Percentiles rank a stretch among this genome's conserved stretches.
phyloP scores from a whole-genome alignment of 2,113 vertebrate genomes.

The Benitochromis conjunctus region DNA sequence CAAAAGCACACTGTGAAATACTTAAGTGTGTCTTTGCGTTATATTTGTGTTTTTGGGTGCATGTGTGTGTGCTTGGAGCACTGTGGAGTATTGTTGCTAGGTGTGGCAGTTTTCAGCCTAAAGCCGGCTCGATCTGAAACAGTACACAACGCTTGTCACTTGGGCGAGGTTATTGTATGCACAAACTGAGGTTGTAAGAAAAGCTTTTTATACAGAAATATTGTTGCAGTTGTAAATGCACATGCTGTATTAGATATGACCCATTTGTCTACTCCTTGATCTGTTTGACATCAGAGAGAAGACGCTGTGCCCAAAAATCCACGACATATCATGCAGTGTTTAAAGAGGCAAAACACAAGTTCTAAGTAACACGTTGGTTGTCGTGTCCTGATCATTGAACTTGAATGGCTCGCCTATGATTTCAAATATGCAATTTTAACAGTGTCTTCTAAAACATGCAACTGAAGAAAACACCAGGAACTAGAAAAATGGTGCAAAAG shows the following conservation, averaged over 20 bases:
- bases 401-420: neutral
- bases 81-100: neutral
- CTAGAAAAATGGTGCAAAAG: neutral
- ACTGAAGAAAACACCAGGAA: neutral
- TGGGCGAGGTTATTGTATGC: neutral
- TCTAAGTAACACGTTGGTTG: neutral
- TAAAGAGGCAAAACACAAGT: neutral
- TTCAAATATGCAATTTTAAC: neutral
- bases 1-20: slow-evolving; percentile 10
- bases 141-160: neutral
- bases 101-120: neutral
- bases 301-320: neutral
- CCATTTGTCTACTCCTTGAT: neutral
- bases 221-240: neutral
- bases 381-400: neutral
- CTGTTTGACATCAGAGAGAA: neutral
- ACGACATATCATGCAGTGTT: neutral
- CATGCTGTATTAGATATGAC: neutral
- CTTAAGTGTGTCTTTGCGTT: neutral
- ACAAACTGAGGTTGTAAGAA: neutral
- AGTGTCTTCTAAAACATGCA: neutral
- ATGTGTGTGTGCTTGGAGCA: neutral
- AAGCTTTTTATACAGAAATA: neutral
- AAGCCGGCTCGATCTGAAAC: neutral
- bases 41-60: neutral